Evolutionary conservation across 2,888 invertebrate genomes (phyloP).

Genomic region (Listrodromus nycthemerus): DNA sequence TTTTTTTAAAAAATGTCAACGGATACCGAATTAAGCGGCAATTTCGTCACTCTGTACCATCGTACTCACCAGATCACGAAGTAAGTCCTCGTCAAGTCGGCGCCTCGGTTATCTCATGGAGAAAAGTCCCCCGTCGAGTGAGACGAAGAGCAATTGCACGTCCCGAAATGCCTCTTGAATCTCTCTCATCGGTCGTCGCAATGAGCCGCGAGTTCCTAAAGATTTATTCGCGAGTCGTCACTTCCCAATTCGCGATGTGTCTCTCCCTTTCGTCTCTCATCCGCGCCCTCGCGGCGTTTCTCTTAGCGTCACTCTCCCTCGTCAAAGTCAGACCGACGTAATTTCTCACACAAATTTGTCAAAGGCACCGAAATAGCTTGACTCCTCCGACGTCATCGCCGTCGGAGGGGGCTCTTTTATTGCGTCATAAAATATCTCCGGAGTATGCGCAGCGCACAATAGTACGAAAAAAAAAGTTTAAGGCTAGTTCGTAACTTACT

Average conservation of each 20-base stretch:
- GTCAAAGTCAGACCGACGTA: slow-evolving; percentile 63
- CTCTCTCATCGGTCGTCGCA: slow-evolving; percentile 19
- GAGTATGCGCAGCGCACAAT: not conserved
- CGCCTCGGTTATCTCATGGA: not conserved
- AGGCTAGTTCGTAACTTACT: slow-evolving; percentile 3
- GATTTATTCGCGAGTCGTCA: slow-evolving; percentile 59
- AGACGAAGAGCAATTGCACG: slow-evolving; percentile 9
- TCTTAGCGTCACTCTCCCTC: slow-evolving; percentile 26
- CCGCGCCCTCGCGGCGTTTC: not conserved
- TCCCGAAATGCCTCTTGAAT: not conserved
- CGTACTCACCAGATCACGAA: not conserved
- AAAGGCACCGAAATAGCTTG: slow-evolving; percentile 65
- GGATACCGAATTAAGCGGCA: too few species aligned
- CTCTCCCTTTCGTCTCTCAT: slow-evolving; percentile 3
- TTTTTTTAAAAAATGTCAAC: too few species aligned
- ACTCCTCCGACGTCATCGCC: slow-evolving; percentile 56
- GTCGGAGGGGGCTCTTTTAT: slow-evolving; percentile 64
- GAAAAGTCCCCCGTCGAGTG: not conserved
- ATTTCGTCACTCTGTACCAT: not conserved
- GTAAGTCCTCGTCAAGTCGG: slow-evolving; percentile 3
- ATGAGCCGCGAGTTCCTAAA: slow-evolving; percentile 56
- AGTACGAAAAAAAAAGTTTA: not conserved
- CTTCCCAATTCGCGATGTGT: slow-evolving; percentile 45
- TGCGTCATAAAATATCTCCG: slow-evolving; percentile 65
- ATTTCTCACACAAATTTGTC: slow-evolving; percentile 68